phyloP scores from a whole-genome alignment of 2,113 vertebrate genomes.

The Melozone crissalis region DNA sequence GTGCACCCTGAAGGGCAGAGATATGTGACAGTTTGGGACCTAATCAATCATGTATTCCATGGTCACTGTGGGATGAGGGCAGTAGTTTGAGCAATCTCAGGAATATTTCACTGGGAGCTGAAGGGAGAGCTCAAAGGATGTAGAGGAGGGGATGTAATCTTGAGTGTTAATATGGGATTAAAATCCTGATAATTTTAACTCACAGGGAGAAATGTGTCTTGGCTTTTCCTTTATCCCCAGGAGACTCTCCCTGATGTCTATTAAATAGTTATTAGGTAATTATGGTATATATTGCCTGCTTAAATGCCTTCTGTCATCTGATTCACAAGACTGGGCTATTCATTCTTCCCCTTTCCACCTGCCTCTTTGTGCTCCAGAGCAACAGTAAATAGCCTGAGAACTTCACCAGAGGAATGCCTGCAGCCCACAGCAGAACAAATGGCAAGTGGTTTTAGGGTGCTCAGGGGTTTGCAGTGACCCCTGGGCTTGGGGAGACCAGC shows the following conservation, averaged over 20 bases:
- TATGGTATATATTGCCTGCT: not conserved
- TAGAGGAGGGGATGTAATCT: not conserved
- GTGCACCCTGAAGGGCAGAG: not conserved
- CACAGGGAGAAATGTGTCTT: not conserved
- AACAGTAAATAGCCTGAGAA: not conserved
- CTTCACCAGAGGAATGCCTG: not conserved
- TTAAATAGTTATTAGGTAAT: not conserved
- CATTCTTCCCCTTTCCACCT: not conserved
- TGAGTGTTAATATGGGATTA: not conserved
- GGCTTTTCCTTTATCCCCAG: not conserved
- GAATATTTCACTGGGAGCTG: not conserved
- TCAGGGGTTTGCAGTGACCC: not conserved
- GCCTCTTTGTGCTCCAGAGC: not conserved
- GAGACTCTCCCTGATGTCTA: not conserved
- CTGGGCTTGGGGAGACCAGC: not conserved
- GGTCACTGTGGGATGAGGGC: not conserved
- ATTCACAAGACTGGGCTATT: not conserved
- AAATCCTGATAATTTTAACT: not conserved
- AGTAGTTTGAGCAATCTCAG: not conserved
- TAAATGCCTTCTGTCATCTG: not conserved
- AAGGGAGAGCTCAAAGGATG: not conserved
- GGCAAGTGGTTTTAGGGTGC: not conserved
- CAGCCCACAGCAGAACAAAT: not conserved
- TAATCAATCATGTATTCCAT: fast-evolving
- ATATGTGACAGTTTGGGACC: not conserved